Percentiles rank a stretch among this genome's conserved stretches.
Conservation (phyloP, 2,113 vertebrate species). For the Danionella cerebrum region DNA sequence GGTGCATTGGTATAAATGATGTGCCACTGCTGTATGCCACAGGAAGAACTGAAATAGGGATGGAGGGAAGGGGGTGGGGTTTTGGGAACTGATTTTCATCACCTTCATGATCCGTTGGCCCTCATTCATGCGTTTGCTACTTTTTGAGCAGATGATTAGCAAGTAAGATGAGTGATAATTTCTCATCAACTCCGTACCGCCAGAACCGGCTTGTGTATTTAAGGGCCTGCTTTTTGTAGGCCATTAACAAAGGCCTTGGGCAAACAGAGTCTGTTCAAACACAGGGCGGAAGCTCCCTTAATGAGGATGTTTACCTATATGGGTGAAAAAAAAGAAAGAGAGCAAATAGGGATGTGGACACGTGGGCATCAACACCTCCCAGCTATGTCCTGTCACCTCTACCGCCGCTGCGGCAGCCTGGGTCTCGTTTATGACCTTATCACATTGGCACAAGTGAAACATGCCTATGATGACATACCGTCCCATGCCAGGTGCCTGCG, state of each 20-base stretch:
- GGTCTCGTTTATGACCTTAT: constrained; percentile 26
- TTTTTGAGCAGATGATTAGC: not conserved
- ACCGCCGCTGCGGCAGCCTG: constrained; percentile 12
- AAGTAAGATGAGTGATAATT: not conserved
- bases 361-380: constrained; percentile 14
- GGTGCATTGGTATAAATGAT: no score
- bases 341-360: constrained; percentile 34
- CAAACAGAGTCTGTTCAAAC: constrained; percentile 44
- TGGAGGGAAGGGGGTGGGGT: not conserved
- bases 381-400: constrained; percentile 28
- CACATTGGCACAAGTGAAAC: constrained; percentile 11
- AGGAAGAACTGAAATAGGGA: constrained; percentile 20
- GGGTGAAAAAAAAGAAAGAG: constrained; percentile 17
- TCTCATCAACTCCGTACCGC: not conserved
- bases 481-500: constrained; percentile 1
- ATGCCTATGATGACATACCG: not conserved
- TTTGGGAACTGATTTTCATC: not conserved
- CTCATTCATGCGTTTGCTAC: not conserved
- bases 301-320: constrained; percentile 43
- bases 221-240: constrained; percentile 16
- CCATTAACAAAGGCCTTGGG: constrained; percentile 32
- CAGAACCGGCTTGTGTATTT: not conserved
- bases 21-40: not conserved
- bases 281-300: constrained; percentile 31
- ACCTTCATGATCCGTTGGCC: not conserved